These are phyloP conservation scores for Calonectris borealis DNA, from an alignment of 2,113 vertebrate species.

Conservation along the genomic window DNA sequence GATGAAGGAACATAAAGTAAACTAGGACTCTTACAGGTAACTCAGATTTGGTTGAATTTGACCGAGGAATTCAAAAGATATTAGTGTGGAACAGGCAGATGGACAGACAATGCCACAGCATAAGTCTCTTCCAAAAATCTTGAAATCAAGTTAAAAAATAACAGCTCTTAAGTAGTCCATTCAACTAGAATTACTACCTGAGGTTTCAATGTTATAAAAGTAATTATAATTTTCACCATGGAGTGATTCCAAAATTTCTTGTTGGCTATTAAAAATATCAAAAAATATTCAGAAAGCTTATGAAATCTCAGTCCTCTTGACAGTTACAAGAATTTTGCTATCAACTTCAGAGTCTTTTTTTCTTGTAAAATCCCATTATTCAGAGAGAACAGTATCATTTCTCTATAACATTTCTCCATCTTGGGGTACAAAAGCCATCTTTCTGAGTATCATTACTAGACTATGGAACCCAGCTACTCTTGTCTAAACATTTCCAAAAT, in stretches of 20 bases:
- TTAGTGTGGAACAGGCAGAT: background rate
- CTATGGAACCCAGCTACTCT: background rate
- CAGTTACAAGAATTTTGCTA: background rate
- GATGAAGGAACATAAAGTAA: background rate
- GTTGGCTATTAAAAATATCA: background rate
- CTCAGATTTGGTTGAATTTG: background rate
- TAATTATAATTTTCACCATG: background rate
- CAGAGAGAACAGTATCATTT: background rate
- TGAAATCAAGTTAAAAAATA: background rate
- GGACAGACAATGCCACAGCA: background rate
- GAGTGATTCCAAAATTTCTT: background rate
- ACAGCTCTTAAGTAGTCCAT: background rate
- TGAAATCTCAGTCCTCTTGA: background rate
- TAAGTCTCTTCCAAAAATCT: background rate
- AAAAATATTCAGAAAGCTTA: background rate
- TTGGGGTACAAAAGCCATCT: background rate
- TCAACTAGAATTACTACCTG: background rate
- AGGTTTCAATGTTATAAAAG: background rate
- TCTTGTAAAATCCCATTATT: background rate
- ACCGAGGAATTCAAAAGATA: background rate
- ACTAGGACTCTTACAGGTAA: background rate
- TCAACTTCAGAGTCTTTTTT: background rate
- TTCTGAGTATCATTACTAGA: background rate
- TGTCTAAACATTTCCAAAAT: background rate
- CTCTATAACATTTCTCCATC: background rate